Percentiles rank a stretch among this genome's conserved stretches.
Evolutionary conservation across 2,797 vertebrate species (phyloP).

Genomic region (Distichodus sexfasciatus): DNA sequence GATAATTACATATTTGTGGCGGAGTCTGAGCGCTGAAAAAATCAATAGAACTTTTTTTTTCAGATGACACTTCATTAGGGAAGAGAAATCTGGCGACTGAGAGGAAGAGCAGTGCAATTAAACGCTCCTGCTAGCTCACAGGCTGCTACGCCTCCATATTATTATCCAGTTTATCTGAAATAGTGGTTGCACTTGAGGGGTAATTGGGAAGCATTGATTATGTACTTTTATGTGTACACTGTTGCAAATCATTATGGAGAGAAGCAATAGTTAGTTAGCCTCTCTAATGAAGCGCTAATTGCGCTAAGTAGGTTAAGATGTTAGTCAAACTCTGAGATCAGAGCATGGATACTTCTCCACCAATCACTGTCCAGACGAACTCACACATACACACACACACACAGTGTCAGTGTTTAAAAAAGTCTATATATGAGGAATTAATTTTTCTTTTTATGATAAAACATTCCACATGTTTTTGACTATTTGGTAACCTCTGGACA

Average conservation of each 20-base stretch:
- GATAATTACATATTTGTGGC: slow-evolving; percentile 99
- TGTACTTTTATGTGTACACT: slow-evolving; percentile 99
- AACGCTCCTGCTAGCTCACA: slow-evolving; percentile 97
- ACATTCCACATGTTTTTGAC: too few relatives aligned
- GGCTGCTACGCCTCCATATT: slow-evolving; percentile 99
- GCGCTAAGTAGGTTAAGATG: slow-evolving; percentile 99
- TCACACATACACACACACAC: not conserved
- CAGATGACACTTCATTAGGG: slow-evolving; percentile 99
- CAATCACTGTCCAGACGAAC: slow-evolving; percentile 50
- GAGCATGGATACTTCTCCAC: slow-evolving; percentile 73
- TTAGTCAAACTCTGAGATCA: slow-evolving; percentile 95
- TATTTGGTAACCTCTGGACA: too few relatives aligned
- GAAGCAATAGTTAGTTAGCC: slow-evolving; percentile 99
- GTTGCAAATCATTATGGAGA: slow-evolving; percentile 99
- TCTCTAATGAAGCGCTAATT: slow-evolving; percentile 99
- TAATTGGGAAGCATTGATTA: slow-evolving; percentile 99
- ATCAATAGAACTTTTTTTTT: slow-evolving; percentile 99
- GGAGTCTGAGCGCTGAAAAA: slow-evolving; percentile 99
- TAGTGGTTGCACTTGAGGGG: slow-evolving; percentile 98
- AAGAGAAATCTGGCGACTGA: slow-evolving; percentile 98
- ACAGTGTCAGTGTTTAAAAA: not conserved
- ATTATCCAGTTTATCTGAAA: slow-evolving; percentile 99
- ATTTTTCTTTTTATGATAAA: not conserved
- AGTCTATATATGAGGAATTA: not conserved
- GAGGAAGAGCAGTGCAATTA: slow-evolving; percentile 99